Evolutionary conservation across 1,140 invertebrate species (phyloP), one percentile per base, ranked within the genome.

Genomic region (Tribolium castaneum): DNA sequence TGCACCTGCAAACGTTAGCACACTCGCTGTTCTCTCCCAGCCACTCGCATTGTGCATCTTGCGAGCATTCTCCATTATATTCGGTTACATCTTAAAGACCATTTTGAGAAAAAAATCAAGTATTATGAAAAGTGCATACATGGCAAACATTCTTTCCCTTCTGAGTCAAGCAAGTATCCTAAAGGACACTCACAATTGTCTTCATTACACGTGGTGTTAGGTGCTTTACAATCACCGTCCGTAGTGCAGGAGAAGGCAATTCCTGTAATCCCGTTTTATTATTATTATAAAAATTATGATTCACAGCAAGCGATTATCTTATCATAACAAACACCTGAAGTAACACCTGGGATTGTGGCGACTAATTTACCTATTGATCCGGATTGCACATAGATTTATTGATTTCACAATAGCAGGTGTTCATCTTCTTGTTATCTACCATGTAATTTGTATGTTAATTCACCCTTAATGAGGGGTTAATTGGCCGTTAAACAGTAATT

Each of bases 51-150:
- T 75, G 72, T 12, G 52, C 6, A 59, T 59, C 19, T 14, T 35
- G 39, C 7, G 25, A 35, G 39, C 72, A 75, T 56, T 56, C 30
- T 22, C 72, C 72, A 9, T 54, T 25, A 22, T 75, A 75, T 56
- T 34, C 12, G 14, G 72, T 75, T 39, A 75, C 52, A 75, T 75
- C 72, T 75, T 50, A 49, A 72, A 72, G n/a, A 13, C 9, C n/a
- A 66, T 3, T 66, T 34, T 66, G 19, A 66, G 25, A 35, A 34
- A 16, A 22, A 30, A 66, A 13, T 35, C 4, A 13, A 35, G 1
- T 66, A 3, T 66, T 35, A 35, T 5, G 3, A 35, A 39, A n/a
- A 66, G 2, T 39, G 34, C 59, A 14, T 66, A 66, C 59, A 66
- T 39, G 59, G 59, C 45, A 66, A 66, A 9, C 39, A 52, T 52